These are phyloP conservation scores for Apotomis turbidana DNA, from an alignment of 2,888 invertebrate genomes.

Conservation along the genomic window DNA sequence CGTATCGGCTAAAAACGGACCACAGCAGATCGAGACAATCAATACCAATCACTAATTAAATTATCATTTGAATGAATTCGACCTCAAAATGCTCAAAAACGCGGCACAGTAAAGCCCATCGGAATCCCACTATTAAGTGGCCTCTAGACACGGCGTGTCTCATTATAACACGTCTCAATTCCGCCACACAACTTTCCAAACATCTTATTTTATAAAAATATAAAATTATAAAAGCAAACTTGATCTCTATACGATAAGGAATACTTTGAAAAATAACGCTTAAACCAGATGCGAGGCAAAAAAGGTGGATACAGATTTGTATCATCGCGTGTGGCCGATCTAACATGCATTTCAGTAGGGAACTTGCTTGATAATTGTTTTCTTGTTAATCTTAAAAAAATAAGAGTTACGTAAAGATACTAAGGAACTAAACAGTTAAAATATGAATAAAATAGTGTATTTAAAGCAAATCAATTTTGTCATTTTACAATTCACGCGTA, in stretches of 20 bases:
- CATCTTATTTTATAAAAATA: background rate
- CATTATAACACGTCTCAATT: constrained; percentile 31
- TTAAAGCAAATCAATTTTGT: too few relatives aligned
- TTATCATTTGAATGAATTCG: constrained; percentile 15
- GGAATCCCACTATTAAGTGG: constrained; percentile 14
- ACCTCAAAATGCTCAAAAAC: background rate
- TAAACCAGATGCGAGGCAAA: background rate
- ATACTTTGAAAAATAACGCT: background rate
- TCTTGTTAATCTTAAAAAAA: too few relatives aligned
- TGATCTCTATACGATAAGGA: background rate
- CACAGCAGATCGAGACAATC: background rate
- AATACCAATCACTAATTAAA: constrained; percentile 16
- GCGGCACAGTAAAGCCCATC: background rate
- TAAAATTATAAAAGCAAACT: background rate
- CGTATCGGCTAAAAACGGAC: too few relatives aligned
- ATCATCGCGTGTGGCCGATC: constrained; percentile 24
- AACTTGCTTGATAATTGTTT: too few relatives aligned
- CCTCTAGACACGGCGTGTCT: constrained; percentile 7
- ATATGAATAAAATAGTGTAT: too few relatives aligned
- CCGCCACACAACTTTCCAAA: background rate
- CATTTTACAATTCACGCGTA: too few relatives aligned
- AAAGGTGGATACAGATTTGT: background rate
- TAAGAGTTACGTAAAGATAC: too few relatives aligned
- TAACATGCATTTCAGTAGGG: background rate
- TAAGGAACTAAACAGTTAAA: too few relatives aligned